Evolutionary conservation across 2,113 vertebrate genomes (phyloP), one percentile per base, ranked within the genome.

Genomic region (Protobothrops flavoviridis): DNA sequence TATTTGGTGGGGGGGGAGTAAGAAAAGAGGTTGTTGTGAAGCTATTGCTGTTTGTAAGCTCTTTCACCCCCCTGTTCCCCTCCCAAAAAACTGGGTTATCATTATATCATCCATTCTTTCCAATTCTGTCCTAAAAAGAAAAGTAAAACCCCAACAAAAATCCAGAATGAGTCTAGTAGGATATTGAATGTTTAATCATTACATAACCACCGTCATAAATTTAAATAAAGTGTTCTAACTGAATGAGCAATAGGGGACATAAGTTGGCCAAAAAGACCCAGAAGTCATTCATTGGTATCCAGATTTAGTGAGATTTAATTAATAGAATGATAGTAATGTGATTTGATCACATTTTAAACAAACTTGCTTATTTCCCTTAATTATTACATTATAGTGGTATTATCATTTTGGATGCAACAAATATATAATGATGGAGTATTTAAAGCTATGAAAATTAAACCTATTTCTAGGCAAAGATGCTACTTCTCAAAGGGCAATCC

Each of bases 1-100:
- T 98, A 99, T 99, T 99, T 98, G 97, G 98, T 8, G 8, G 98
- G 97, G 95, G 87, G 88, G 4, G 98, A 85, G 88, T 59, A 98
- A 97, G 95, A 95, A 93, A 94, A 88, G 91, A 92, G 89, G 87
- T 45, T 96, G 93, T 96, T 88, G 93, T 93, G 95, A 96, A 97
- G 97, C 95, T 94, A 95, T 95, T 94, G 95, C 96, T 97, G 96
- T 96, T 97, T 96, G 96, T 97, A 96, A 96, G 88, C 2, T 94
- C 69, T 95, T 95, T 96, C 94, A 94, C 94, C 91, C 23, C 29
- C 29, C 64, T 0, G 2, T 26, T 61, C 90, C 87, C 56, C 39
- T 29, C 61, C 52, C 3, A 5, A 33, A 9, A 48, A 89, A 39
- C 96, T 95, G 89, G 92, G 92, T 91, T 96, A 95, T 95, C 95